phyloP scores from a whole-genome alignment of 2,888 invertebrate genomes.

The Temnothorax unifasciatus region DNA sequence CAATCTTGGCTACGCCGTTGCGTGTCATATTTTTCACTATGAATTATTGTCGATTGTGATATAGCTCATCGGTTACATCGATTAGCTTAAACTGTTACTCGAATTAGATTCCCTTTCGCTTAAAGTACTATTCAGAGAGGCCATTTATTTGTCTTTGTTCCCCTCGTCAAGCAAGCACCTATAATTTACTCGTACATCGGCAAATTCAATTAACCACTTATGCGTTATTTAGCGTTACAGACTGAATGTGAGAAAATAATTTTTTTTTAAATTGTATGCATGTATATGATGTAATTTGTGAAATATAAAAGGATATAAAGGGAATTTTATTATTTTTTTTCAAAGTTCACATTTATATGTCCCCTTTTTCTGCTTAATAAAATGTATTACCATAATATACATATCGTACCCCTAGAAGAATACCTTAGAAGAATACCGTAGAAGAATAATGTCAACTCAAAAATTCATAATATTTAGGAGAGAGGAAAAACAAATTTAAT shows the following conservation, averaged over 20 bases:
- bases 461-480: no score
- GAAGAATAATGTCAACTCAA: no score
- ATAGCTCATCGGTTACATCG: neutral
- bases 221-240: neutral
- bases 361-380: neutral
- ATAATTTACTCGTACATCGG: neutral
- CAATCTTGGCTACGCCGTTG: neutral
- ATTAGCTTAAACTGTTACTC: constrained; percentile 18
- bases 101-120: neutral
- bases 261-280: neutral
- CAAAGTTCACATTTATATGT: neutral
- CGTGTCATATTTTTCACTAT: neutral
- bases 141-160: constrained; percentile 14
- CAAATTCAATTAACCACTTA: constrained; percentile 10
- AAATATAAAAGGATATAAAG: neutral
- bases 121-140: neutral
- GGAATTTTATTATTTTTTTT: neutral
- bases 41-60: neutral
- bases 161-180: neutral
- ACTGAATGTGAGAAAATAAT: neutral
- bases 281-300: neutral
- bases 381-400: neutral
- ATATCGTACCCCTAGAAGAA: no score
- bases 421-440: no score
- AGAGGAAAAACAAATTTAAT: no score